Conservation (phyloP, 1,140 invertebrate genomes). For the Eulimnadia texana region DNA sequence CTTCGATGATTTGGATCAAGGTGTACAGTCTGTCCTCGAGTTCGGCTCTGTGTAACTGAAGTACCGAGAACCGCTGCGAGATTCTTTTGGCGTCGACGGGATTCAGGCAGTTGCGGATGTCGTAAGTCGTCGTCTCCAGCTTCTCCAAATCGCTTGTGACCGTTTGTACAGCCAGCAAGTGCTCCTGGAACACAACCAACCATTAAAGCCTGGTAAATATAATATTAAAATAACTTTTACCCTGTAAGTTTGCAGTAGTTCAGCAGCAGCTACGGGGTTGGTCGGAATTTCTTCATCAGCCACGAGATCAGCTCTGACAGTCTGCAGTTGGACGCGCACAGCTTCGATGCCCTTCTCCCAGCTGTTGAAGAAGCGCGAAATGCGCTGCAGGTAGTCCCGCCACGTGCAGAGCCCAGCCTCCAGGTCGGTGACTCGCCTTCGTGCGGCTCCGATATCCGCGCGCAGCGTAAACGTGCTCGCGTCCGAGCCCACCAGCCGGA, state of each 20-base stretch:
- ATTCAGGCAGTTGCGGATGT: conserved; percentile 67
- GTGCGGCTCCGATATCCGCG: conserved; percentile 60
- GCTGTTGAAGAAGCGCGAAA: conserved; percentile 29
- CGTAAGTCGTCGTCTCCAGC: conserved; percentile 55
- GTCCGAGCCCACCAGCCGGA: neutral
- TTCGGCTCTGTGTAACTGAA: conserved; percentile 61
- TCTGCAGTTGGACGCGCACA: conserved; percentile 10
- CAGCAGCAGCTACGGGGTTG: neutral
- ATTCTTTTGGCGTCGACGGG: conserved; percentile 72
- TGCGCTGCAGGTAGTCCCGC: conserved; percentile 30
- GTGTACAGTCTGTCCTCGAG: conserved; percentile 59
- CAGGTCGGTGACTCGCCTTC: conserved; percentile 56
- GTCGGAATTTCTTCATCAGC: conserved; percentile 11
- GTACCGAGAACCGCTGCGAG: conserved; percentile 54
- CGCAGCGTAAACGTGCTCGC: conserved; percentile 31
- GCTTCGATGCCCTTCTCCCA: conserved; percentile 24
- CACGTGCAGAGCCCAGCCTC: conserved; percentile 67
- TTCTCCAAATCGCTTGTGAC: conserved; percentile 27
- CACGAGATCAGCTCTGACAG: conserved; percentile 6
- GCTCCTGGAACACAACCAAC: too few relatives aligned
- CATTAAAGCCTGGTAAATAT: conserved; percentile 7
- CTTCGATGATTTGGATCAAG: conserved; percentile 54
- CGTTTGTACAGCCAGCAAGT: conserved; percentile 17
- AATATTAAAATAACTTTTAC: conserved; percentile 14
- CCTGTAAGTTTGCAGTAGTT: conserved; percentile 7